Conservation (phyloP, 1,140 invertebrate species). For the Papilio aristodemus region DNA sequence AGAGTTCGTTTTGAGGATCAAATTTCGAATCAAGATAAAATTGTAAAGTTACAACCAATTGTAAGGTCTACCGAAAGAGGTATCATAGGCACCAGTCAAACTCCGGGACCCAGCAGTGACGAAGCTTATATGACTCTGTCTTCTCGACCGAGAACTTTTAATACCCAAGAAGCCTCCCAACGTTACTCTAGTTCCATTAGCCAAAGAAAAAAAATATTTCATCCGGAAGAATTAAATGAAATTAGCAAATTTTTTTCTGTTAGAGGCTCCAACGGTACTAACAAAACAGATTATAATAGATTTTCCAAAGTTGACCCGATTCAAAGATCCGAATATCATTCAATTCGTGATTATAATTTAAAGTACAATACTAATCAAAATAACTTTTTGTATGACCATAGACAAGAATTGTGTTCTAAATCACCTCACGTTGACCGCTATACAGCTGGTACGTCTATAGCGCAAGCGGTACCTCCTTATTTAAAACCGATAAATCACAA, state of each 20-base stretch:
- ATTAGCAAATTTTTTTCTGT: conserved; percentile 3
- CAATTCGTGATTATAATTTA: not conserved
- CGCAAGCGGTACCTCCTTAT: not conserved
- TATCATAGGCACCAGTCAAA: conserved; percentile 38
- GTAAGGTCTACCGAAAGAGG: conserved; percentile 15
- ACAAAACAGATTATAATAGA: not conserved
- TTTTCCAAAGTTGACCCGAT: not conserved
- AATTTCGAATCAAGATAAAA: conserved; percentile 22
- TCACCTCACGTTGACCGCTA: not conserved
- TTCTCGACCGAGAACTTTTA: not conserved
- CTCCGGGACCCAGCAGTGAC: conserved; percentile 37
- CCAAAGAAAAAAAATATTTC: conserved; percentile 2
- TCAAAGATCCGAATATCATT: conserved; percentile 6
- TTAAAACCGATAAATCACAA: conserved; percentile 1
- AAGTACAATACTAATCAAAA: not conserved
- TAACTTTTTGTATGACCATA: conserved; percentile 16
- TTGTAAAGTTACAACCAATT: conserved; percentile 16
- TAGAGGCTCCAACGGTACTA: not conserved
- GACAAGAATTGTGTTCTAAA: not conserved
- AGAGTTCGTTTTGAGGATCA: conserved; percentile 10
- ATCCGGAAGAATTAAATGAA: conserved; percentile 7
- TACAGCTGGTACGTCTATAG: not conserved
- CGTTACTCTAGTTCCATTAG: not conserved
- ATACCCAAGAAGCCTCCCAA: conserved; percentile 28
- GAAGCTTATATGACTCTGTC: not conserved